phyloP scores from a whole-genome alignment of 2,113 vertebrate species.

The Sminthopsis crassicaudata region DNA sequence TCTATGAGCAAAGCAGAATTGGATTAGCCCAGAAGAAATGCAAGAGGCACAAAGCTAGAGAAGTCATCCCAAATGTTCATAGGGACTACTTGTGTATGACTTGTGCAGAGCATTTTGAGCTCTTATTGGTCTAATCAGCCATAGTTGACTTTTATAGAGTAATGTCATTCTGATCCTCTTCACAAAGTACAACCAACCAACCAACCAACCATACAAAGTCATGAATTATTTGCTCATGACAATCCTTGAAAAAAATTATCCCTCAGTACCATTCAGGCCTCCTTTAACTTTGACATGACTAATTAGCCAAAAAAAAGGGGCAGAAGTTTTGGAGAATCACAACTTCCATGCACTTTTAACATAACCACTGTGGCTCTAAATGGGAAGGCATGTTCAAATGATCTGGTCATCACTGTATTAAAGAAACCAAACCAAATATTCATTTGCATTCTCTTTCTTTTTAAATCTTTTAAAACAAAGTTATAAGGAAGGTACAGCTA shows the following conservation, averaged over 20 bases:
- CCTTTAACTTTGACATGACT: background rate
- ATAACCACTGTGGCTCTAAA: background rate
- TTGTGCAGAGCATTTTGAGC: too few species aligned
- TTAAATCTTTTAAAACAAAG: background rate
- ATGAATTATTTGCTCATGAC: background rate
- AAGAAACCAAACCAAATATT: background rate
- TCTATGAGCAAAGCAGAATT: too few species aligned
- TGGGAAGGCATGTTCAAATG: background rate
- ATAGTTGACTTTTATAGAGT: too few species aligned
- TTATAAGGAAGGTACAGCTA: background rate
- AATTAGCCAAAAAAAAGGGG: background rate
- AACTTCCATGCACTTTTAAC: background rate
- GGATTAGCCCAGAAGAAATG: too few species aligned
- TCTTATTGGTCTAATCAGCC: too few species aligned
- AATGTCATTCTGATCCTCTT: too few species aligned
- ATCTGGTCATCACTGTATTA: background rate
- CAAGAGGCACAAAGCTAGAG: too few species aligned
- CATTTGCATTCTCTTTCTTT: background rate
- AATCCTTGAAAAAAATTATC: background rate
- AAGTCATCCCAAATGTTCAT: too few species aligned
- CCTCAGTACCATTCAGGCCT: background rate
- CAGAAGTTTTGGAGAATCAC: background rate
- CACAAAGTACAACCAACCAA: too few species aligned
- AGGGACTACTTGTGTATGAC: too few species aligned
- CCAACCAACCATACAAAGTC: background rate